phyloP scores from a whole-genome alignment of 53 echinoderm and acorn worm species.

The Zoroaster sp. region DNA sequence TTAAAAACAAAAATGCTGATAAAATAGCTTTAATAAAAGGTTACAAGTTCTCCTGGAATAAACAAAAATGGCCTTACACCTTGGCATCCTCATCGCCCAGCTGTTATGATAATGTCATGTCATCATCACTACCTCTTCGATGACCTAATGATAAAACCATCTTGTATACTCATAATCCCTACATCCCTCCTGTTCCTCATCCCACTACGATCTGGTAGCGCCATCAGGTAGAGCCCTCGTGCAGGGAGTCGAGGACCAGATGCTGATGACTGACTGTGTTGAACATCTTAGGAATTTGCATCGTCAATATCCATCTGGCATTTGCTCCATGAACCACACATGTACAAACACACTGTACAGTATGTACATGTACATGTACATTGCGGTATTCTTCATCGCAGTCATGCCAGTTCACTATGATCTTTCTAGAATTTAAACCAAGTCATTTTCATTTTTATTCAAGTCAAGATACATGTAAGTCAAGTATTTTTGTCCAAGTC shows the following conservation, averaged over 20 bases:
- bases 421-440: no score
- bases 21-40: neutral
- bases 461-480: no score
- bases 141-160: slow-evolving; percentile 54
- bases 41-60: neutral
- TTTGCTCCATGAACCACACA: no score
- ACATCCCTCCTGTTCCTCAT: neutral
- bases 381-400: no score
- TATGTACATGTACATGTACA: no score
- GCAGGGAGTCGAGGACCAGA: neutral
- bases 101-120: neutral
- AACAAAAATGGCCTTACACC: neutral
- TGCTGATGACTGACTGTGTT: slow-evolving; percentile 23
- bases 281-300: slow-evolving; percentile 36
- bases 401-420: no score
- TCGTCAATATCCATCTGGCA: neutral
- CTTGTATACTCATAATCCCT: neutral
- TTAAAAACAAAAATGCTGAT: no score
- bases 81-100: neutral
- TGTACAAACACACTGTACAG: no score
- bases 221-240: neutral
- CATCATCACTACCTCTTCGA: neutral
- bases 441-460: no score
- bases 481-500: no score
- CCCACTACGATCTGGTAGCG: neutral